Base-by-base conservation (phyloP, 2,797 vertebrate genomes). In the Rhinichthys osculus region DNA sequence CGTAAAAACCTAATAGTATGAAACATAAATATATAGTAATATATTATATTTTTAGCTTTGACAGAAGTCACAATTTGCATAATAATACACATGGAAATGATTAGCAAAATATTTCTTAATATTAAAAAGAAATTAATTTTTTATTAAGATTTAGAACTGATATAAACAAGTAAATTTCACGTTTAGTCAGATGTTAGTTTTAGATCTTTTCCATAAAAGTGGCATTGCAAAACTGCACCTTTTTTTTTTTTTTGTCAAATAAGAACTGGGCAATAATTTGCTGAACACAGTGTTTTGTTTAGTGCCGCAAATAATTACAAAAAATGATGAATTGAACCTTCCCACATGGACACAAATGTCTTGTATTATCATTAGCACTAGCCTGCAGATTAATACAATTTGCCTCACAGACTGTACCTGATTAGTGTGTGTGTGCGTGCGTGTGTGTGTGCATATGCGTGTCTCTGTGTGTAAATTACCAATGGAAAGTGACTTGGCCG, bases 401-500 rank as follows among this genome's bases (percentile, higher is more conserved):
- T 59, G 57, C 77, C 70, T 80, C 64, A 71, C 72, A 73, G 78
- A 79, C 64, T 85, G 73, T 83, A 74, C 73, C 40, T 35, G 70
- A 74, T 76, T 66, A 71, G 17, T 52, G 5, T 19, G 33, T 62
- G 80, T 76, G 64, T 47, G n/a, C 21, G 40, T 50, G 23, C 19
- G 81, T 64, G 47, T 84, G 35, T 76, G 80, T 76, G 74, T 40
- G 21, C 17, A 19, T 87, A n/a, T 52, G 74, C 38, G 78, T 85
- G 40, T 85, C 82, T 71, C 85, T 40, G 52, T 59, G 81, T 78
- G 71, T 44, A 57, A 40, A 85, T 79, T 67, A 85, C 87, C 85
- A 90, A 91, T 89, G 17, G 79, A 88, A 84, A 91, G 86, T 85
- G 71, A 38, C 89, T 83, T 4, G 69, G 87, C 87, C 79, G 88